phyloP scores from a whole-genome alignment of 2,113 vertebrate species.

The Chascanopsetta lugubris region DNA sequence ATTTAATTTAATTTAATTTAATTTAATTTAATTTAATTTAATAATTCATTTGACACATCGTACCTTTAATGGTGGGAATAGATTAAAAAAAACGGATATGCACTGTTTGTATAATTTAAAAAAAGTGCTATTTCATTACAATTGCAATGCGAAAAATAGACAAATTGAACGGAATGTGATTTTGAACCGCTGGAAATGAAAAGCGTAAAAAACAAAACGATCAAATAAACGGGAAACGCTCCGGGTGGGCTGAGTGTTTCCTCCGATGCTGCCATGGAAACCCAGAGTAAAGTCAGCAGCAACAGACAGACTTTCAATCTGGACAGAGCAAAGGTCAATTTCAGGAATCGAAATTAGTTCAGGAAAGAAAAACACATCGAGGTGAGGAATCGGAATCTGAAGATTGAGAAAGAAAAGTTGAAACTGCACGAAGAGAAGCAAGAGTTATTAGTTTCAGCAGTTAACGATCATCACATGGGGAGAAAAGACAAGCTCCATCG shows the following conservation, averaged over 20 bases:
- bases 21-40: too few relatives aligned
- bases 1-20: too few relatives aligned
- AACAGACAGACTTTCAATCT: constrained; percentile 62
- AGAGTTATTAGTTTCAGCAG: constrained; percentile 53
- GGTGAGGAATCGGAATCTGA: constrained; percentile 53
- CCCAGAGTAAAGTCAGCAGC: constrained; percentile 51
- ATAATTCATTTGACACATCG: too few relatives aligned
- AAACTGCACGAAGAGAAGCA: constrained; percentile 40
- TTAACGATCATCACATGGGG: constrained; percentile 28
- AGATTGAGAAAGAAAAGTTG: constrained; percentile 49
- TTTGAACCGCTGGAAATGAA: too few relatives aligned
- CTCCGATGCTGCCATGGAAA: constrained; percentile 57
- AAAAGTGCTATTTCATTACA: too few relatives aligned
- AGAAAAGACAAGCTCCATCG: constrained; percentile 58
- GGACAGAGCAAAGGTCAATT: constrained; percentile 62
- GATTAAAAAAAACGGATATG: too few relatives aligned
- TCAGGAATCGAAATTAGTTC: constrained; percentile 58
- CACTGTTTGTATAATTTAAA: too few relatives aligned
- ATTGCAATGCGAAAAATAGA: too few relatives aligned
- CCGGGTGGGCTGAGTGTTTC: not conserved
- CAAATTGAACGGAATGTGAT: too few relatives aligned
- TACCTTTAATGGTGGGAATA: too few relatives aligned
- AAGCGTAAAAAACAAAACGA: too few relatives aligned
- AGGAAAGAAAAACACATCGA: constrained; percentile 28
- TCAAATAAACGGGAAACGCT: not conserved